These are phyloP conservation scores for Epinephelus cyanopodus DNA, from an alignment of 2,113 vertebrate genomes.

Conservation along the genomic window DNA sequence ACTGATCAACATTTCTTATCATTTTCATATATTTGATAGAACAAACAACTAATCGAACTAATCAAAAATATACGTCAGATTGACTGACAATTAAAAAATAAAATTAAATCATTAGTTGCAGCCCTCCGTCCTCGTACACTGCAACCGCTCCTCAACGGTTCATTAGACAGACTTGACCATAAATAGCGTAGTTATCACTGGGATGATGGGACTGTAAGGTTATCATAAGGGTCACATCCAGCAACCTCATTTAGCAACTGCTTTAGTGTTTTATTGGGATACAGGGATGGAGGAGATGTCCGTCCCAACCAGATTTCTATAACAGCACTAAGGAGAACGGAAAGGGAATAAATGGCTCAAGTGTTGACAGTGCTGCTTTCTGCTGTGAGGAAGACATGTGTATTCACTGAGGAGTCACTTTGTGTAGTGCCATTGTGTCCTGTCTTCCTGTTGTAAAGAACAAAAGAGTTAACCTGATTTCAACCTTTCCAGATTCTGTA, in stretches of 20 bases:
- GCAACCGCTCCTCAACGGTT: not conserved
- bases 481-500: not conserved
- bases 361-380: not conserved
- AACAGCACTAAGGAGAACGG: conserved; percentile 1
- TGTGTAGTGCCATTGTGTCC: conserved; percentile 16
- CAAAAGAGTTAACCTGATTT: conserved; percentile 18
- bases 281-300: not conserved
- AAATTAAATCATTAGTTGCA: too few relatives aligned
- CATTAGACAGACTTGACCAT: conserved; percentile 16
- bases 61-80: too few relatives aligned
- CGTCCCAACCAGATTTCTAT: not conserved
- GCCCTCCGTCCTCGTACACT: not conserved
- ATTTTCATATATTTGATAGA: too few relatives aligned
- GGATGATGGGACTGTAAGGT: conserved; percentile 26
- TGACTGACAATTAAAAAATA: too few relatives aligned
- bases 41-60: too few relatives aligned
- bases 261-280: conserved; percentile 27
- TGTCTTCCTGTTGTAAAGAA: conserved; percentile 36
- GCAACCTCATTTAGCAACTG: conserved; percentile 27
- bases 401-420: conserved; percentile 16
- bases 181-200: conserved; percentile 34
- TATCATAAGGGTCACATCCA: conserved; percentile 27
- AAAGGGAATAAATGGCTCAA: conserved; percentile 2
- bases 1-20: too few relatives aligned
- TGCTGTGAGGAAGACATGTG: not conserved